Evolutionary conservation across 2,113 vertebrate genomes (phyloP).

Genomic region (Periophthalmus modestus): DNA sequence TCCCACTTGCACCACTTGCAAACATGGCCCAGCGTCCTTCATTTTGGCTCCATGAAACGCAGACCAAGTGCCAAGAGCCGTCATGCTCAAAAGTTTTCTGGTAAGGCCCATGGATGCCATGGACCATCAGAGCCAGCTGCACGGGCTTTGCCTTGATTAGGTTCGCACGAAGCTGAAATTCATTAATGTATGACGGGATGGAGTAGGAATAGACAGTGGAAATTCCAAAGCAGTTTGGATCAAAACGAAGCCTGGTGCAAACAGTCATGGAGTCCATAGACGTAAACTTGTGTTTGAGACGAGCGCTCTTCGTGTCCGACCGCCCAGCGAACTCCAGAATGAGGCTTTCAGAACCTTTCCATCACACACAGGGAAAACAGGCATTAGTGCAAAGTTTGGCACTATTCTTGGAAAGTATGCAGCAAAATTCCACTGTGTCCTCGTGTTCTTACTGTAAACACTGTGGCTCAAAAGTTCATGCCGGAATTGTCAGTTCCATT

Average conservation of each 20-base stretch:
- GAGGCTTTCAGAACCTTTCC: constrained; percentile 52
- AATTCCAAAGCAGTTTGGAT: constrained; percentile 56
- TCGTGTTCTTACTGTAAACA: constrained; percentile 42
- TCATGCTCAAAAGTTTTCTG: constrained; percentile 64
- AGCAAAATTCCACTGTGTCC: constrained; percentile 22
- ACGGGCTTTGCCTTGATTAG: constrained; percentile 49
- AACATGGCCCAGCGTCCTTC: constrained; percentile 68
- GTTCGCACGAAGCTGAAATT: constrained; percentile 75
- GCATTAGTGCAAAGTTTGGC: constrained; percentile 28
- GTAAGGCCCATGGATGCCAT: constrained; percentile 63
- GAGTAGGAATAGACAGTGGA: constrained; percentile 79
- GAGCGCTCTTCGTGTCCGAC: constrained; percentile 58
- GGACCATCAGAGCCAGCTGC: constrained; percentile 71
- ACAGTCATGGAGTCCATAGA: constrained; percentile 69
- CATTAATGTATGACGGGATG: constrained; percentile 61
- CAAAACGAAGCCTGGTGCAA: constrained; percentile 66
- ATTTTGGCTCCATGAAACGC: constrained; percentile 68
- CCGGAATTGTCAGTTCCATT: constrained; percentile 18
- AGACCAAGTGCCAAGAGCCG: constrained; percentile 71
- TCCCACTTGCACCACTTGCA: constrained; percentile 60
- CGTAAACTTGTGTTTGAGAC: constrained; percentile 66
- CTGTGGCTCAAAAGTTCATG: constrained; percentile 1
- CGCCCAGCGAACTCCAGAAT: constrained; percentile 65
- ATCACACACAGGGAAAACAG: constrained; percentile 22
- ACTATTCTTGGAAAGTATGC: constrained; percentile 29